phyloP scores from a whole-genome alignment of 2,888 invertebrate genomes.

The Trissoscelio sp. region DNA sequence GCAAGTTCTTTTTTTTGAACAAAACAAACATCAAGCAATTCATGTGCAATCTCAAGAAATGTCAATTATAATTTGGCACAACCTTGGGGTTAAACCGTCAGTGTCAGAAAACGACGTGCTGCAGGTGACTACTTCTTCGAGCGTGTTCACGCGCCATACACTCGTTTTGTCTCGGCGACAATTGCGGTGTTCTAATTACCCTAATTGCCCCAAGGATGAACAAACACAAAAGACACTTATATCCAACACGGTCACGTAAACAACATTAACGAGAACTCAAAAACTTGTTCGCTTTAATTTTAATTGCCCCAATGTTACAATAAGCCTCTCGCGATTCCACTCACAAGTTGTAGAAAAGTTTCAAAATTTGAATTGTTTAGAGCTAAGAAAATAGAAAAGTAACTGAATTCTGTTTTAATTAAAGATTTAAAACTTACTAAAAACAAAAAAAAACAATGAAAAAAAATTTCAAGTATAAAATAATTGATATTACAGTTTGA shows the following conservation, averaged over 20 bases:
- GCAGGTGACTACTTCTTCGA: conserved; percentile 10
- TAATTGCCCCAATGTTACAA: conserved; percentile 8
- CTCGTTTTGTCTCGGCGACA: conserved; percentile 30
- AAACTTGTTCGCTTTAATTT: conserved; percentile 39
- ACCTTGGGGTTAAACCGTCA: conserved; percentile 3
- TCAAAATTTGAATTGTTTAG: background rate
- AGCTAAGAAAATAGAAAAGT: too few relatives aligned
- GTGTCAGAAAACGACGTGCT: background rate
- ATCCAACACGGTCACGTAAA: conserved; percentile 35
- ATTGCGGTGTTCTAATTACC: conserved; percentile 48
- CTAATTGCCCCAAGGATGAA: conserved; percentile 47
- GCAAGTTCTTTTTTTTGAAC: too few relatives aligned
- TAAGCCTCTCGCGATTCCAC: conserved; percentile 4
- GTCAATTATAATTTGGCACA: too few relatives aligned
- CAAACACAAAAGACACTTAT: conserved; percentile 34
- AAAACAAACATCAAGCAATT: too few relatives aligned
- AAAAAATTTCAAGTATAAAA: too few relatives aligned
- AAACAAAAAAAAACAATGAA: too few relatives aligned
- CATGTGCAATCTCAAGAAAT: too few relatives aligned
- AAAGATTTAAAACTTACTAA: too few relatives aligned
- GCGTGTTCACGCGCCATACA: conserved; percentile 4
- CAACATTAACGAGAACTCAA: conserved; percentile 34
- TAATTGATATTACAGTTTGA: too few relatives aligned
- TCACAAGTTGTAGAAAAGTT: conserved; percentile 2
- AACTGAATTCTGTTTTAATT: too few relatives aligned